Conservation (phyloP, 2,888 invertebrate genomes). For the Prosopocoilus inquinatus region DNA sequence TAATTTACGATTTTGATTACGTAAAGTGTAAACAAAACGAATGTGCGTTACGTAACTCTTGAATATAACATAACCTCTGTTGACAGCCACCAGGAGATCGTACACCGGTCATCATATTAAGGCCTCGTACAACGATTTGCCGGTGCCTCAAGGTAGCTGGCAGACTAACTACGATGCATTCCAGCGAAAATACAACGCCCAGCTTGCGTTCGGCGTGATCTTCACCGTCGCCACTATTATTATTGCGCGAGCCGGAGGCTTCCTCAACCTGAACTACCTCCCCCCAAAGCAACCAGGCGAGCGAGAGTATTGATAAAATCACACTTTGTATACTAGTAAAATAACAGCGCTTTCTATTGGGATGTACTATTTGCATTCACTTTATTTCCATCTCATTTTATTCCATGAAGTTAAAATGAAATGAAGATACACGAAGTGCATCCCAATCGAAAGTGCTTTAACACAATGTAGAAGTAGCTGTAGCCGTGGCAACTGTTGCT, state of each 20-base stretch:
- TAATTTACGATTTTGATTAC: background rate
- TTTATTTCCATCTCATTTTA: too few relatives aligned
- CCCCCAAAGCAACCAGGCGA: slow-evolving; percentile 54
- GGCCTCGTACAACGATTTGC: slow-evolving; percentile 72
- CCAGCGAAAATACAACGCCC: slow-evolving; percentile 68
- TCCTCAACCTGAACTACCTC: slow-evolving; percentile 62
- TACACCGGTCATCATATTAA: slow-evolving; percentile 16
- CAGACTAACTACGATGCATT: slow-evolving; percentile 63
- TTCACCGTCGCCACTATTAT: slow-evolving; percentile 52
- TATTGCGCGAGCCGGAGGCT: slow-evolving; percentile 59
- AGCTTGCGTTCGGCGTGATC: slow-evolving; percentile 60
- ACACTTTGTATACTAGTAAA: too few relatives aligned
- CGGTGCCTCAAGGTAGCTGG: slow-evolving; percentile 77
- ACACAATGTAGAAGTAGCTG: too few relatives aligned
- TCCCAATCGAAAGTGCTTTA: too few relatives aligned
- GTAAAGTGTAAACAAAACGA: background rate
- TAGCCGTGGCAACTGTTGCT: too few relatives aligned
- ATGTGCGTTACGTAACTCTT: slow-evolving; percentile 11
- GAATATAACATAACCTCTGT: slow-evolving; percentile 13
- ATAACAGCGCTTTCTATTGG: too few relatives aligned
- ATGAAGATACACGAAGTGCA: too few relatives aligned
- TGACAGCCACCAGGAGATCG: slow-evolving; percentile 18
- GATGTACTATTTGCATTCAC: too few relatives aligned
- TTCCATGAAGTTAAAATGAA: too few relatives aligned
- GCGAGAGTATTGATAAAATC: background rate